Evolutionary conservation across 2,888 invertebrate species (phyloP).

Genomic region (Philereme transversata): DNA sequence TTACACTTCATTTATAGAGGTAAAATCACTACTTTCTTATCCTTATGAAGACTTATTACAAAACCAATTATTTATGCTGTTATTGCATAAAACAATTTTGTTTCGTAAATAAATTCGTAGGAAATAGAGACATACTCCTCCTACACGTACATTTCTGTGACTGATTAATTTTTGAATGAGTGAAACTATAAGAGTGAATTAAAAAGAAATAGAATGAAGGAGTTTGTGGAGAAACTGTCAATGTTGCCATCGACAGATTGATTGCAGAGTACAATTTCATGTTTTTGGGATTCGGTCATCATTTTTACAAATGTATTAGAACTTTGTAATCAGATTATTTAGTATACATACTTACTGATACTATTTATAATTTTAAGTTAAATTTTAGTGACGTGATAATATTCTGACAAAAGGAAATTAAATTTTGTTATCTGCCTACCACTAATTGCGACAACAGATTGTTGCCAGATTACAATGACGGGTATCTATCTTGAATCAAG

Average conservation of each 20-base stretch:
- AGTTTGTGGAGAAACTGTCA: neutral
- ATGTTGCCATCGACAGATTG: neutral
- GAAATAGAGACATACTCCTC: constrained; percentile 51
- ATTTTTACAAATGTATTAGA: too few relatives aligned
- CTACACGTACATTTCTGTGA: constrained; percentile 64
- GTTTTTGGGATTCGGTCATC: too few relatives aligned
- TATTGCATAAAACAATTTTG: constrained; percentile 47
- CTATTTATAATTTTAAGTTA: too few relatives aligned
- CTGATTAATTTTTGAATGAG: constrained; percentile 41
- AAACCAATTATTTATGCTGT: constrained; percentile 44
- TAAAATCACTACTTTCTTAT: constrained; percentile 23
- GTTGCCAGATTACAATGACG: too few relatives aligned
- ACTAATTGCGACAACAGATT: too few relatives aligned
- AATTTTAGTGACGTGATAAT: too few relatives aligned
- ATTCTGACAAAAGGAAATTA: too few relatives aligned
- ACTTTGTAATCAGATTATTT: too few relatives aligned
- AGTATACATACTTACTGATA: too few relatives aligned
- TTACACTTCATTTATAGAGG: constrained; percentile 14
- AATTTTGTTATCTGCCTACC: too few relatives aligned
- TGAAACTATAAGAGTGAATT: neutral
- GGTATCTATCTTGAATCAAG: too few relatives aligned
- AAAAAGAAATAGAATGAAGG: constrained; percentile 1
- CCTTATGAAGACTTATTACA: constrained; percentile 23
- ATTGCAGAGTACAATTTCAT: too few relatives aligned
- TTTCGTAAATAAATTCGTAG: constrained; percentile 52